These are phyloP conservation scores for Cavia aperea DNA, from an alignment of 2,113 vertebrate genomes.

Conservation along the genomic window DNA sequence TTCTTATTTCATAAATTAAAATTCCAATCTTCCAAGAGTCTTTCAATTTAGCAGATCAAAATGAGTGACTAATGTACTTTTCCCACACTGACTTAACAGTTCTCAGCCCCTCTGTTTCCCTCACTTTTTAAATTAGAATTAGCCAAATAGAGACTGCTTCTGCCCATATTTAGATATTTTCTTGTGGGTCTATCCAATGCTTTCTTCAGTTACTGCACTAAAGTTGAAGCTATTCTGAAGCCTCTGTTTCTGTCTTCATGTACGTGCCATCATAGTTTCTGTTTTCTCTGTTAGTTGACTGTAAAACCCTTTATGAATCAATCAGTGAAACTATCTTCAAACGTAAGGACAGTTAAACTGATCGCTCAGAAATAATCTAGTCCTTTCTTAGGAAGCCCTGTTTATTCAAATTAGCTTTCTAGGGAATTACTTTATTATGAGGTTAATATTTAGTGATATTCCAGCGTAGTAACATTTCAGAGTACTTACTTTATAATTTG, in stretches of 20 bases:
- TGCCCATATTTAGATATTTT: conserved; percentile 19
- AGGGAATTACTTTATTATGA: neutral
- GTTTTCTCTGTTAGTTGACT: neutral
- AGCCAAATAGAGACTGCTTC: neutral
- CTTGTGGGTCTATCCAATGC: neutral
- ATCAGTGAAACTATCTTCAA: neutral
- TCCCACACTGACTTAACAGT: conserved; percentile 6
- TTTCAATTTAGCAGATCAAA: conserved; percentile 13
- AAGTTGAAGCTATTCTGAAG: neutral
- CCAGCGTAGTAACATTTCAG: conserved; percentile 3
- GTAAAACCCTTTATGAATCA: neutral
- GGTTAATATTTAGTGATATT: neutral
- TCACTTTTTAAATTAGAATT: conserved; percentile 38
- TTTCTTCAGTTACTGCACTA: neutral
- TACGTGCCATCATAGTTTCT: conserved; percentile 30
- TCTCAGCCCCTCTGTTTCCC: conserved; percentile 13
- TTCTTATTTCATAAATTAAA: conserved; percentile 12
- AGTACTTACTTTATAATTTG: conserved; percentile 33
- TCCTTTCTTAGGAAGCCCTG: neutral
- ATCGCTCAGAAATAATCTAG: neutral
- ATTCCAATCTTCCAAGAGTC: neutral
- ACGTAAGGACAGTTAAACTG: conserved; percentile 9
- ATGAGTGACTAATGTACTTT: conserved; percentile 7
- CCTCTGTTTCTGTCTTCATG: conserved; percentile 2
- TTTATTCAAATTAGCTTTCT: conserved; percentile 39